Conservation (phyloP, 2,113 vertebrate species). For the Rhinoderma darwinii region DNA sequence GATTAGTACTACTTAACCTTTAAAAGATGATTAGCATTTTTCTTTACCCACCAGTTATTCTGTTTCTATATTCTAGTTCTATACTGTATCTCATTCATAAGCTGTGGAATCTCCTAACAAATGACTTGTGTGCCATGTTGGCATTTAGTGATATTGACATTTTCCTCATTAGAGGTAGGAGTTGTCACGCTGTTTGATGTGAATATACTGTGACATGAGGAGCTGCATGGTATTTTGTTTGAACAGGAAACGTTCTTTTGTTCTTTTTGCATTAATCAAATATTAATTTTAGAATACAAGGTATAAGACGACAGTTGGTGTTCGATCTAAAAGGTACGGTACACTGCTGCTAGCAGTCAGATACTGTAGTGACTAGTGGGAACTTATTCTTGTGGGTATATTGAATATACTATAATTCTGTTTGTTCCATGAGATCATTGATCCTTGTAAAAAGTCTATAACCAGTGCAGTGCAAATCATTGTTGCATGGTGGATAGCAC, state of each 20-base stretch:
- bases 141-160: constrained; percentile 15
- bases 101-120: background rate
- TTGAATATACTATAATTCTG: background rate
- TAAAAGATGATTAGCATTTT: background rate
- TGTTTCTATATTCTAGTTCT: background rate
- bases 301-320: background rate
- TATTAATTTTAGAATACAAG: background rate
- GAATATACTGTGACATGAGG: background rate
- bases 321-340: background rate
- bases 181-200: background rate
- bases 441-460: background rate
- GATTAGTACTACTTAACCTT: background rate
- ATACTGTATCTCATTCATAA: background rate
- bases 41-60: background rate
- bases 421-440: background rate
- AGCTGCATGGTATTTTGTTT: background rate
- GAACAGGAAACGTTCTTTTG: background rate
- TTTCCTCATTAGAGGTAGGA: background rate
- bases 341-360: background rate
- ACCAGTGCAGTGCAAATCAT: background rate
- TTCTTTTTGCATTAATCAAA: background rate
- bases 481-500: background rate
- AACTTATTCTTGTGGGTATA: background rate
- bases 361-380: background rate
- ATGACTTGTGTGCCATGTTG: background rate